Evolutionary conservation across 2,113 vertebrate genomes (phyloP), one percentile per base, ranked within the genome.

Genomic region (Myanophis thanlyinensis): DNA sequence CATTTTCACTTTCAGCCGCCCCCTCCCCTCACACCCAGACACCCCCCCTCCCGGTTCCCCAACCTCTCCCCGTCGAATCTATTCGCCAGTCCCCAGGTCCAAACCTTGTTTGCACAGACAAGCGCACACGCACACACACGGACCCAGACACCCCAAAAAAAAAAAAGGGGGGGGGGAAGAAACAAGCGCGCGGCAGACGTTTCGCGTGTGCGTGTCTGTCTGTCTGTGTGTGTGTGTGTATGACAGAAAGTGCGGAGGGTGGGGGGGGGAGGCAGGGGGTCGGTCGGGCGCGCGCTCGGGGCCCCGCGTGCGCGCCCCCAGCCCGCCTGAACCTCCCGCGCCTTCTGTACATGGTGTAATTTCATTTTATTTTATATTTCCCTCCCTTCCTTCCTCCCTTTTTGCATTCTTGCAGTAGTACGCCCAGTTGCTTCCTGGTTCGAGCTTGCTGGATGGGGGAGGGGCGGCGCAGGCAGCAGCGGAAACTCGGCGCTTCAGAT

Each of bases 381-480:
- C n/a, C 59, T 49, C 30, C 35, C 25, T 44, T 27, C 35, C 25
- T 44, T 30, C 85, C 89, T 47, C 48, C 93, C 91, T 91, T 67
- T 52, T 51, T 47, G 89, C 48, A 86, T 91, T 93, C 96, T 84
- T 9, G 91, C 23, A 59, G 94, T 54, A 93, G 96, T 88, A 93
- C 95, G 96, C 95, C 95, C 96, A 94, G 95, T 87, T 94, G 97
- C 97, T 97, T 97, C 97, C 97, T 97, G 97, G 89, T 94, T 44
- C 96, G 96, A 94, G 92, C 96, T 92, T 94, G 96, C 95, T 90
- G 67, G 73, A 91, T 88, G 96, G 97, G 97, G 97, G 97, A 95
- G 96, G 97, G 96, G 96, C 97, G 51, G 96, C 85, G 94, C 95
- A 92, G 92, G 96, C 97, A 92, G 97, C 96, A 87, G 95, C 96